Base-by-base conservation (phyloP, 2,888 invertebrate species). In the Hofmannophila pseudospretella region DNA sequence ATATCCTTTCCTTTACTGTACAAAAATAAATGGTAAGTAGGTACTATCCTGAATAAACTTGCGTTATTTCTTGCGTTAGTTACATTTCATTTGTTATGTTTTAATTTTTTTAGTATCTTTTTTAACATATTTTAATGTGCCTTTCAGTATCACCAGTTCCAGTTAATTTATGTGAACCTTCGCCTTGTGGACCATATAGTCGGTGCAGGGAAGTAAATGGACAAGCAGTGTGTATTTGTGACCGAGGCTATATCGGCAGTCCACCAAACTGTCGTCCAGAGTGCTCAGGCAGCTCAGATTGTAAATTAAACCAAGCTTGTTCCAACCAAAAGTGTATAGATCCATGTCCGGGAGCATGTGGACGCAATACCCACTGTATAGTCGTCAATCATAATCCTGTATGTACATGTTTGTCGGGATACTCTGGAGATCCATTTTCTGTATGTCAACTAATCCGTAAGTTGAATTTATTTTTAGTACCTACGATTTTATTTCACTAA, bases 241-340 rank as follows among this genome's bases (percentile, higher is more conserved):
- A 92, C 2, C 84, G 88, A 32, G 90, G 90, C 13, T 93, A 88
- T 54, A 76, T 90, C 13, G 94, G 94, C 14, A 89, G 88, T 44
- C 93, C 93, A 32, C 93, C 93, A 19, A 89, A 90, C 45, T 94
- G 94, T 58, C 89, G 93, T 31, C 94, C 94, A 0, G 94, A 95
- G 75, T 95, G 95, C 68, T 88, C 92, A 28, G 86, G 92, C 13
- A 94, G 93, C 67, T 90, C 91, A 0, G 94, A 94, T 46, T 94
- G 94, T 63, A 72, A 89, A 4, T 68, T 89, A 35, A 86, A 91
- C 54, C 89, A 82, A 52, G 93, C 94, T 32, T 96, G 96, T 66
- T 89, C 93, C 7, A 90, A 90, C 51, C 92, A 91, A 55, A 93
- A 93, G 74, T 95, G 95, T 62, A 79, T 87, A 29, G 91, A 94